Conservation (phyloP, 2,797 vertebrate species). For the Typhlichthys subterraneus region DNA sequence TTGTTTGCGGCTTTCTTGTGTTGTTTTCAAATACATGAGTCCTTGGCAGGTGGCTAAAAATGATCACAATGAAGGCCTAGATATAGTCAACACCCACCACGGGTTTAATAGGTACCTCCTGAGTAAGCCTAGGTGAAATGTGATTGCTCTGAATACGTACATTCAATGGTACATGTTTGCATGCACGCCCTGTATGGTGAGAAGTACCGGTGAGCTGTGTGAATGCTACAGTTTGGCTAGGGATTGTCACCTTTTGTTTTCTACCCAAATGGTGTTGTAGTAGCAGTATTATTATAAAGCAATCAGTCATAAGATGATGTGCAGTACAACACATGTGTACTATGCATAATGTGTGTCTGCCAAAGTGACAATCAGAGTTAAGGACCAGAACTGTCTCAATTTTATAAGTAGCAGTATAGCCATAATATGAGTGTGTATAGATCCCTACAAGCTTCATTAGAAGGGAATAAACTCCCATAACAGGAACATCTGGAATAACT, state of each 20-base stretch:
- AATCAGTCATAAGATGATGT: too few relatives aligned
- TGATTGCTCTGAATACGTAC: too few relatives aligned
- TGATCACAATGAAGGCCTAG: slow-evolving; percentile 18
- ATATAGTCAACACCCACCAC: slow-evolving; percentile 1
- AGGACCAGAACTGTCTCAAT: too few relatives aligned
- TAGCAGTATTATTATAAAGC: too few relatives aligned
- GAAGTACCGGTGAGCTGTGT: background rate
- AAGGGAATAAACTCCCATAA: slow-evolving; percentile 42
- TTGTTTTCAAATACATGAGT: slow-evolving; percentile 31
- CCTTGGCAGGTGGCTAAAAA: background rate
- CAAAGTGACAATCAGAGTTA: too few relatives aligned
- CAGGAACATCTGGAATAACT: slow-evolving; percentile 33
- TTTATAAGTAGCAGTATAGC: background rate
- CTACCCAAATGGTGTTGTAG: slow-evolving; percentile 11
- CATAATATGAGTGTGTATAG: slow-evolving; percentile 28
- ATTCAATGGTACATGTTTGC: too few relatives aligned
- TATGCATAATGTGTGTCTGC: too few relatives aligned
- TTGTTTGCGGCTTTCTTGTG: slow-evolving; percentile 25
- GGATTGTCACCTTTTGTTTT: slow-evolving; percentile 48
- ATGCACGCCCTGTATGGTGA: too few relatives aligned
- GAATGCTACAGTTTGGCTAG: background rate
- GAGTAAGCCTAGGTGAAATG: background rate
- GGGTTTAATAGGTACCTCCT: slow-evolving; percentile 13
- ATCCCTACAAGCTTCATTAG: slow-evolving; percentile 38
- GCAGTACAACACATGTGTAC: too few relatives aligned